Conservation (phyloP, 2,888 invertebrate genomes). For the Sphaerophoria rueppellii region DNA sequence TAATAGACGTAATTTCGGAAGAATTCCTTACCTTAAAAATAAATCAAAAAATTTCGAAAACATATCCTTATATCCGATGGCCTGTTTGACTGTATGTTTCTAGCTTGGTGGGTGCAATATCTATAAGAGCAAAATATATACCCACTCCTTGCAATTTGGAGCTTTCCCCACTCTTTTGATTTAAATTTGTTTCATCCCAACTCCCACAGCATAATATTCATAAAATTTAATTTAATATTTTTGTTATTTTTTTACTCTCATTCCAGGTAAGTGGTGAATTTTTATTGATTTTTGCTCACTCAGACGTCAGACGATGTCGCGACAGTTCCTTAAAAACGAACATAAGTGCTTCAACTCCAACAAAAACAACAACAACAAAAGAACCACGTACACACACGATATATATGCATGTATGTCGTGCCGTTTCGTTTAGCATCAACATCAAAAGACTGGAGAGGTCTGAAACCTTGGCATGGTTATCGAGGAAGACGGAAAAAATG, state of each 20-base stretch:
- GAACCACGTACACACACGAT: background rate
- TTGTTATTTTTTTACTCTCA: conserved; percentile 20
- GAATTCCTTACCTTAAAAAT: no score
- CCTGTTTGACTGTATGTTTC: no score
- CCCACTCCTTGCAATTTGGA: no score
- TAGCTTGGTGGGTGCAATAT: no score
- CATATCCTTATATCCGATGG: no score
- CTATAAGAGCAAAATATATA: no score
- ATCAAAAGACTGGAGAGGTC: conserved; percentile 63
- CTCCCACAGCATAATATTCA: background rate
- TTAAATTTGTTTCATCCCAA: background rate
- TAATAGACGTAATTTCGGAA: no score
- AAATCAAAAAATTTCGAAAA: no score
- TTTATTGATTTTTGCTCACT: conserved; percentile 64
- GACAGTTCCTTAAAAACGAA: conserved; percentile 44
- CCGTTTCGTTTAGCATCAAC: conserved; percentile 4
- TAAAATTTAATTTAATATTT: background rate
- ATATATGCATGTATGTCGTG: background rate
- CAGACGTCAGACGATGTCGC: conserved; percentile 45
- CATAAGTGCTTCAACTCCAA: conserved; percentile 48
- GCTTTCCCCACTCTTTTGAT: no score
- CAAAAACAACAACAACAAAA: conserved; percentile 33
- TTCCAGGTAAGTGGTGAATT: conserved; percentile 62
- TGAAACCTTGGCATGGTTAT: conserved; percentile 66
- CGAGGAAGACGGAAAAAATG: conserved; percentile 14